Conservation (phyloP, 2,888 invertebrate genomes). For the Callyntrura sp. region DNA sequence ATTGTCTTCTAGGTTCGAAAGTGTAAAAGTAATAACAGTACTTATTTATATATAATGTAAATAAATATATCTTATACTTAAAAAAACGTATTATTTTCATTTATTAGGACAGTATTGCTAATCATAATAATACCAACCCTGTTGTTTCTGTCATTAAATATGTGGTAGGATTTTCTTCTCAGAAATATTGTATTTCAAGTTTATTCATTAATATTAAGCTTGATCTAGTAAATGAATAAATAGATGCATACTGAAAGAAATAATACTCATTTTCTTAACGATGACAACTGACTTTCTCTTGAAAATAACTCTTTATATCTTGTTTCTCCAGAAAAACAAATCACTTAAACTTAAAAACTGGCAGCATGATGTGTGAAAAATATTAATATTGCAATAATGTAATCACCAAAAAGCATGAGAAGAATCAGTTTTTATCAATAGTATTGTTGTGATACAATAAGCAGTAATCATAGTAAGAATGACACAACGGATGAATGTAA, state of each 20-base stretch:
- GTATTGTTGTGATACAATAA: neutral
- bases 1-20: neutral
- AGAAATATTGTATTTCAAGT: neutral
- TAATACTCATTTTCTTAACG: slow-evolving; percentile 48
- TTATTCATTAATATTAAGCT: neutral
- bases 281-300: neutral
- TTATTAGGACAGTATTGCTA: too few relatives aligned
- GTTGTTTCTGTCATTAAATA: neutral
- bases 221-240: neutral
- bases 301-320: neutral
- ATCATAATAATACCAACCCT: slow-evolving; percentile 35
- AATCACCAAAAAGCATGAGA: neutral
- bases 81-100: neutral
- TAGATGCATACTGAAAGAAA: slow-evolving; percentile 54
- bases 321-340: neutral
- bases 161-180: neutral
- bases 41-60: neutral
- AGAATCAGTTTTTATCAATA: neutral
- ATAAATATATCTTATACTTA: neutral
- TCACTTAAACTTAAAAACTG: neutral
- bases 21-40: neutral
- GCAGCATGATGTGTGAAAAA: too few relatives aligned
- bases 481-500: neutral
- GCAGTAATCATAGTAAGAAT: neutral
- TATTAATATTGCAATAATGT: too few relatives aligned